Evolutionary conservation across 2,888 invertebrate genomes (phyloP), one percentile per base, ranked within the genome.

Genomic region (Salticus scenicus): DNA sequence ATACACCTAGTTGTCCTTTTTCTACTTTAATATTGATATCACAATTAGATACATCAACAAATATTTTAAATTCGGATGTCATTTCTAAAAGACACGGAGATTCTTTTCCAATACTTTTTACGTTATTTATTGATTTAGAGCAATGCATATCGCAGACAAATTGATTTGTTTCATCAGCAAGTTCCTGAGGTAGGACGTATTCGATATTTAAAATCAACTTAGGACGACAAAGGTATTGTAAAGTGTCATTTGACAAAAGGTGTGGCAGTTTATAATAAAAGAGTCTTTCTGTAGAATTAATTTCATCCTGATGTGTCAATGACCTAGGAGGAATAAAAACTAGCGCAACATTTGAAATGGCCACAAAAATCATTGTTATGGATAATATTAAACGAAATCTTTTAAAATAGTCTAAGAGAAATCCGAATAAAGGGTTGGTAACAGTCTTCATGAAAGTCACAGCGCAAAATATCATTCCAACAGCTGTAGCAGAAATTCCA

Each of bases 381-480:
- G 69, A 30, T 12, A 78, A 30, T 10, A 63, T 73, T 14, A 84
- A 24, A 14, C 78, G 66, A 41, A 84, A 77, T 57, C 63, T 66
- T 37, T 87, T 83, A 41, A 81, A 87, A 17, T 81, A 63, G 70
- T 89, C 89, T 12, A 84, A 83, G 1, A 88, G 41, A 2, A 88
- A 75, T 33, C 89, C 88, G 27, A 88, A 73, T 1, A 88, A 41
- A 20, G 88, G 88, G 31, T 88, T 88, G 7, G 82, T 71, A 10
- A 89, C 31, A 7, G 86, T 70, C 37, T 82, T 86, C 31, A 87
- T 28, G 33, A 88, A 88, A 14, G 89, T 88, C 14, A 89, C 31
- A 5, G 87, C 74, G 33, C 72, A 72, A 28, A 83, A 88, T 10
- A 89, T 82, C 8, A 87, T 64, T 8, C 88, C 89, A 42, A 88